Base-by-base conservation (phyloP, 2,113 vertebrate species). In the Reinhardtius hippoglossoides region DNA sequence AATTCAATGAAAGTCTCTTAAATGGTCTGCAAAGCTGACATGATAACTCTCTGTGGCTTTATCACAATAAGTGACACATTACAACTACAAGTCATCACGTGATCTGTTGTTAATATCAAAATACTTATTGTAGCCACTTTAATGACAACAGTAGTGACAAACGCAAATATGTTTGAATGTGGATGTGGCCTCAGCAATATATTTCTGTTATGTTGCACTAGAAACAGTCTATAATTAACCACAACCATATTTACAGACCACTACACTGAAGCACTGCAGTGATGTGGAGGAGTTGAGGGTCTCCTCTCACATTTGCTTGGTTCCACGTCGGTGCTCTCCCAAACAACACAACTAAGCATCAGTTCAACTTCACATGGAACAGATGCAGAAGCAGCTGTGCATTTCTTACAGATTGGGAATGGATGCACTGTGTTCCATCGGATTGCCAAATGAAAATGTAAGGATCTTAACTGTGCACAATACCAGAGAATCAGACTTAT, bases 341-440 rank as follows among this genome's bases (percentile, higher is more conserved):
- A 44, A 55, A 77, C 44, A 70, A 55, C 35, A 31, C 6, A 2
- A 23, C 14, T 9, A 5, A 20, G 12, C 16, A 27, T n/a, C 16
- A 20, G 48, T 1, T 4, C 54, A 35, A 5, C 35, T 2, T 23
- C 37, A 24, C 58, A 26, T n/a, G 58, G 4, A 40, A n/a, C 50
- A 58, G 76, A 52, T 35, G 31, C 61, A 79, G 68, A 46, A 46
- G 26, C 58, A 58, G 40, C 65, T 50, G 58, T 54, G 62, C 16
- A 15, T 13, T 62, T 62, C 20, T 4, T 44, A 13, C 65, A 55
- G 65, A 35, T 31, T 5, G 18, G 5, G 7, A 23, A 23, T 14
- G 54, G 35, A 37, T 37, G 9, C 8, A 55, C 21, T 55, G 52
- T 9, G n/a, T 23, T 23, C 2, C 21, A 37, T 9, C 35, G 9